Conservation (phyloP, 2,888 invertebrate genomes). For the Oligia strigilis region DNA sequence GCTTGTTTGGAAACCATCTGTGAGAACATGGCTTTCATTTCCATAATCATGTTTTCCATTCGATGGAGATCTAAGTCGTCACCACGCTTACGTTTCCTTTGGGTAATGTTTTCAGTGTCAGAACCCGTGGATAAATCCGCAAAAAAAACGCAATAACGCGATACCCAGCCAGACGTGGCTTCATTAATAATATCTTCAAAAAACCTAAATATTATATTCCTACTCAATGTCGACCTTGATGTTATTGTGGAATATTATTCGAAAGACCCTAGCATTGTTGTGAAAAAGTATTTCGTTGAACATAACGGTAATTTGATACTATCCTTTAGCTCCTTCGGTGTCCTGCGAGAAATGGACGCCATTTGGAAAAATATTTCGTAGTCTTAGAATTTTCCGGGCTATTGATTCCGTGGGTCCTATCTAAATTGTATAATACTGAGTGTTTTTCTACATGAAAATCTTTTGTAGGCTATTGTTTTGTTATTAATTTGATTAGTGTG, state of each 20-base stretch:
- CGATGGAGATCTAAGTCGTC: too few relatives aligned
- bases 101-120: too few relatives aligned
- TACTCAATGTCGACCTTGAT: conserved; percentile 6
- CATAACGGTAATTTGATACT: conserved; percentile 36
- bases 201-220: conserved; percentile 2
- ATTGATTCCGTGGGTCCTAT: conserved; percentile 15
- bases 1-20: too few relatives aligned
- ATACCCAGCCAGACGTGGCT: neutral
- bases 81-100: too few relatives aligned
- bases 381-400: conserved; percentile 34
- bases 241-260: conserved; percentile 4
- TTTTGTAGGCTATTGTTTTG: neutral
- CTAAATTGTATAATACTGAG: conserved; percentile 1
- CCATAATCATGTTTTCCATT: too few relatives aligned
- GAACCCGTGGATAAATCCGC: too few relatives aligned
- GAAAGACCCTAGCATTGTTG: conserved; percentile 15
- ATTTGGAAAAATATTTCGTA: conserved; percentile 26
- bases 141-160: neutral
- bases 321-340: conserved; percentile 32
- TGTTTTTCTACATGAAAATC: neutral
- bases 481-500: neutral
- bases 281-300: conserved; percentile 30
- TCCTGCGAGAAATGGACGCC: neutral
- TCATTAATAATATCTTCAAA: conserved; percentile 27
- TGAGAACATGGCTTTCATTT: too few relatives aligned